Evolutionary conservation across 2,797 vertebrate genomes (phyloP), one percentile per base, ranked within the genome.

Genomic region (Catostomus latipinnis): DNA sequence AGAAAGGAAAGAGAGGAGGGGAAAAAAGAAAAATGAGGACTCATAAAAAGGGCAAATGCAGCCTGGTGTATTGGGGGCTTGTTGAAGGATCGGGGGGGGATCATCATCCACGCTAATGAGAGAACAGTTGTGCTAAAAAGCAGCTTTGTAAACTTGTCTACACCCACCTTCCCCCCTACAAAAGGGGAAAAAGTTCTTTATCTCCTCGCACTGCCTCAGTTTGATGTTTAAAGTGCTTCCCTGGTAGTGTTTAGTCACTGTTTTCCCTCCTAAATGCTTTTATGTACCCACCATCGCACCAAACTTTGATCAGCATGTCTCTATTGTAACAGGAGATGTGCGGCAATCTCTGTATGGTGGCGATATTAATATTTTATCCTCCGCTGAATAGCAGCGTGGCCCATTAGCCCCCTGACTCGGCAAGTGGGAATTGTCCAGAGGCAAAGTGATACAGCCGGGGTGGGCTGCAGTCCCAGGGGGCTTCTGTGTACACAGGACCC

Each of bases 351-450:
- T 93, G 93, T 92, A 93, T 94, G 87, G 87, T 93, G 90, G 90
- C 87, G 16, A 91, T 93, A 93, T 95, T 93, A 95, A 95, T 95
- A 95, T 95, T 95, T 95, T 93, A 95, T 95, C 92, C 90, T 85
- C 91, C 87, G 88, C 93, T 93, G 93, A 95, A 94, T 93, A 93
- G 93, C 90, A 87, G 89, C 86, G 77, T 65, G 90, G 91, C 91
- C 93, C 93, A 95, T 95, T 94, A 95, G 92, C 91, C 93, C 92
- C 92, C 91, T 91, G 90, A 93, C 91, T 91, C 88, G 90, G 91
- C 91, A 91, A 93, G 91, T 92, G 94, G 93, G 94, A 93, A 94
- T 93, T 94, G 93, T 94, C 93, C 92, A 93, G 92, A 93, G 93
- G 91, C 93, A 89, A 92, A 93, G 91, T 91, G 92, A 93, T 93